Evolutionary conservation across 2,797 vertebrate species (phyloP).

Genomic region (Pelobates cultripes): DNA sequence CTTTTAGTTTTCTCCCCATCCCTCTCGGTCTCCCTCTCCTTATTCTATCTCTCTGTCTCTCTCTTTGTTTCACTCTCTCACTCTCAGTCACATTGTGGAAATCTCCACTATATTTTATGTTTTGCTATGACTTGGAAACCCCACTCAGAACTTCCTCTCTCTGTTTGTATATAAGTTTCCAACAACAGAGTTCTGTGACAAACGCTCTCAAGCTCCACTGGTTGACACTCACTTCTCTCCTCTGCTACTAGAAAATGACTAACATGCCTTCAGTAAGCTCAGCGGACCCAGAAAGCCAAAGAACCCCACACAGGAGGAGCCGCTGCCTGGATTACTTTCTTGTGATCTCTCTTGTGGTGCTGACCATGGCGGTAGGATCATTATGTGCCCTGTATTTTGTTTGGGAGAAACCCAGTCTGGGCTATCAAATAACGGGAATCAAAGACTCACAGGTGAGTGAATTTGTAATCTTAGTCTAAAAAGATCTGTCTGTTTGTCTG

Average conservation of each 20-base stretch:
- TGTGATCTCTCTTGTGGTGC: conserved; percentile 20
- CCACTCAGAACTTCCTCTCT: conserved; percentile 50
- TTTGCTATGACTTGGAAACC: conserved; percentile 52
- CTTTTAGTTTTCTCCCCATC: background rate
- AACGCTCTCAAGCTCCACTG: background rate
- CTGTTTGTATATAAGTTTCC: conserved; percentile 17
- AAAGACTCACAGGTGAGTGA: conserved; percentile 20
- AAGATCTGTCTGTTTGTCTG: too few relatives aligned
- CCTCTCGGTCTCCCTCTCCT: background rate
- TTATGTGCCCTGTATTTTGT: conserved; percentile 18
- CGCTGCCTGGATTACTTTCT: conserved; percentile 31
- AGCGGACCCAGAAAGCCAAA: conserved; percentile 28
- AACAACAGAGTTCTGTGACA: background rate
- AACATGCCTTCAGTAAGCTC: conserved; percentile 3
- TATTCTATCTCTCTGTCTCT: background rate
- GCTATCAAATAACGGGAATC: background rate
- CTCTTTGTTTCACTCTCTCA: conserved; percentile 1
- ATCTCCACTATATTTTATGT: conserved; percentile 39
- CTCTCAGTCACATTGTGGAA: conserved; percentile 48
- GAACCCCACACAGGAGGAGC: background rate
- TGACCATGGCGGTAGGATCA: conserved; percentile 19
- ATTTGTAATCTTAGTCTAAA: too few relatives aligned
- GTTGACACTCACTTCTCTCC: background rate
- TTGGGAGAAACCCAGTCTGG: conserved; percentile 18
- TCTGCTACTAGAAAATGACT: background rate